Evolutionary conservation across 2,797 vertebrate genomes (phyloP), one percentile per base, ranked within the genome.

Genomic region (Myotis daubentonii): DNA sequence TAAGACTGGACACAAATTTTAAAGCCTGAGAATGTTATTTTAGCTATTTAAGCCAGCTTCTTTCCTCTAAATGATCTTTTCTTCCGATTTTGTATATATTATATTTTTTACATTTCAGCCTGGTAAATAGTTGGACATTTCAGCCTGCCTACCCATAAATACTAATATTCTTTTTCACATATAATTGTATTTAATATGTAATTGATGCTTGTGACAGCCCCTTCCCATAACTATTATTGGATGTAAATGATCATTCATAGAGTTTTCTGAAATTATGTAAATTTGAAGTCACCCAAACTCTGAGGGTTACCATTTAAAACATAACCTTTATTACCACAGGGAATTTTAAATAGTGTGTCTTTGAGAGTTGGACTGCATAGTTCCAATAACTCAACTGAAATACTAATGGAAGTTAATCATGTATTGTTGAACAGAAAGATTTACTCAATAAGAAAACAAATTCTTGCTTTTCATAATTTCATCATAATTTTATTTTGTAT

Each of bases 291-390:
- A 97, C 78, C 88, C 96, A 93, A 62, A 94, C 55, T 94, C 92
- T 97, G 95, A 97, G 36, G 36, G 79, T 96, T 94, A 97, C 95
- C 36, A 28, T 98, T 99, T 98, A 98, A 99, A 99, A 98, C 97
- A 96, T 97, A 98, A 97, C 98, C 98, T 99, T 99, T 99, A 99
- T 99, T 99, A 98, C 98, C 98, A 99, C 98, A 96, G 96, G 98
- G 97, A 98, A 98, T 99, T 99, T 98, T 99, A 99, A 99, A 99
- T 98, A 98, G 96, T 98, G 97, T 97, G 97, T 98, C 96, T 97
- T 96, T 97, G 97, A 97, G 96, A 97, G 85, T 90, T 89, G 92
- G 87, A 94, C 89, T 85, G 87, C 16, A 68, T 97, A 94, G 95
- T 79, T 95, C 92, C 87, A 97, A 97, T 95, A 97, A 97, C 82